Base-by-base conservation (phyloP, 2,113 vertebrate genomes). In the Rhineura floridana region DNA sequence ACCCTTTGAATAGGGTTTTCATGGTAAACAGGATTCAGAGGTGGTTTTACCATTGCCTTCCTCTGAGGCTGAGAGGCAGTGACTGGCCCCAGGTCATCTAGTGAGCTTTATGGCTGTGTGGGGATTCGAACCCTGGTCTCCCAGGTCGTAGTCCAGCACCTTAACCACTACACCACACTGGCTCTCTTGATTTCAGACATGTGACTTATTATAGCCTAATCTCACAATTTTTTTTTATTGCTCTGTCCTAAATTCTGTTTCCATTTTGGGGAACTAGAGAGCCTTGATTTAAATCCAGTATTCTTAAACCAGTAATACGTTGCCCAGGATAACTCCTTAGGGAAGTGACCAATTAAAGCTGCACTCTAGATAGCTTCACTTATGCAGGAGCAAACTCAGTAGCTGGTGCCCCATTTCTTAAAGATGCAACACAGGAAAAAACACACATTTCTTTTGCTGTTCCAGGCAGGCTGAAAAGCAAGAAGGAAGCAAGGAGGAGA, bases 331-430 rank as follows among this genome's bases (percentile, higher is more conserved):
- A 0, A 77, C 83, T 90, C 0, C 10, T 48, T 67, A 88, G 21
- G 6, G 84, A 72, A n/a, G 28, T 36, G 44, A 36, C 93, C 92
- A 92, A 55, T 80, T 28, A 62, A 62, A 62, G 46, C 6, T 55
- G 42, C 33, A n/a, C 9, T 55, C 30, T 79, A n/a, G 4, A 39
- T 36, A 59, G 52, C 36, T 11, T 46, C 36, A 46, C 21, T 46
- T 63, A 46, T 82, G 81, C 15, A 65, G 62, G 23, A 39, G 59
- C 12, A 65, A 82, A 30, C 13, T 65, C 13, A 17, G 7, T 81
- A 62, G 52, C 25, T 42, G 36, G 23, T 42, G 36, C 21, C 23
- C 7, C 17, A 3, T 42, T 81, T 62, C 36, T 30, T 63, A 55
- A 19, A 19, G 70, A 48, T n/a, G 28, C 15, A 78, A 13, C 76